Conservation (phyloP, 1,140 invertebrate species). For the Cyphomyrmex costatus region DNA sequence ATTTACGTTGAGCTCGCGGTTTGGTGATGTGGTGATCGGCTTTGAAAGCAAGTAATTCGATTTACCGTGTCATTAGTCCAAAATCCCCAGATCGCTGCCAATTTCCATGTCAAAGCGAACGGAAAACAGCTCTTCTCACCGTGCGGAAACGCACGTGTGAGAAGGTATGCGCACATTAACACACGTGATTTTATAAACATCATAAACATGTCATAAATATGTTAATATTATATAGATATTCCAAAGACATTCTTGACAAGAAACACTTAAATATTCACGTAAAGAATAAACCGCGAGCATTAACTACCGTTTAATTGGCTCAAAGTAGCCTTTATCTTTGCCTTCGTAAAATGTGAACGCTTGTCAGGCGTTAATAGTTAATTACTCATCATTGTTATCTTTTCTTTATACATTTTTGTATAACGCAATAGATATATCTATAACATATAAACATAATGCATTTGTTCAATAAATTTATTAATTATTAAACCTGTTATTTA, state of each 20-base stretch:
- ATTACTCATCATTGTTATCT: neutral
- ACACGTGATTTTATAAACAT: neutral
- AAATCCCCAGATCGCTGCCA: slow-evolving; percentile 71
- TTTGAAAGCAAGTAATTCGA: slow-evolving; percentile 69
- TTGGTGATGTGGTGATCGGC: slow-evolving; percentile 58
- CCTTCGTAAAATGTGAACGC: neutral
- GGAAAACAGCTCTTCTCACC: neutral
- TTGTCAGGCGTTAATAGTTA: neutral
- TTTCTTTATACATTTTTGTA: neutral
- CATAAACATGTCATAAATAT: neutral
- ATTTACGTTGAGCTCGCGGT: slow-evolving; percentile 22
- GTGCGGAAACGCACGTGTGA: neutral
- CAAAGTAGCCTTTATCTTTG: neutral
- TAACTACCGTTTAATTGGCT: neutral
- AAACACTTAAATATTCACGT: neutral
- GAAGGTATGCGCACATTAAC: neutral
- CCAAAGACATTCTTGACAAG: neutral
- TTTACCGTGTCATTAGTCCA: slow-evolving; percentile 74
- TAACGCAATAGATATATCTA: neutral
- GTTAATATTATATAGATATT: neutral
- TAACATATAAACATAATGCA: neutral
- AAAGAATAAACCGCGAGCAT: neutral
- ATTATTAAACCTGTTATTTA: neutral
- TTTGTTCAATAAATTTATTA: neutral
- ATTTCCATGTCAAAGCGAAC: slow-evolving; percentile 76